These are phyloP conservation scores for Gobio occitaniae DNA, from an alignment of 2,797 vertebrate species.

Conservation along the genomic window DNA sequence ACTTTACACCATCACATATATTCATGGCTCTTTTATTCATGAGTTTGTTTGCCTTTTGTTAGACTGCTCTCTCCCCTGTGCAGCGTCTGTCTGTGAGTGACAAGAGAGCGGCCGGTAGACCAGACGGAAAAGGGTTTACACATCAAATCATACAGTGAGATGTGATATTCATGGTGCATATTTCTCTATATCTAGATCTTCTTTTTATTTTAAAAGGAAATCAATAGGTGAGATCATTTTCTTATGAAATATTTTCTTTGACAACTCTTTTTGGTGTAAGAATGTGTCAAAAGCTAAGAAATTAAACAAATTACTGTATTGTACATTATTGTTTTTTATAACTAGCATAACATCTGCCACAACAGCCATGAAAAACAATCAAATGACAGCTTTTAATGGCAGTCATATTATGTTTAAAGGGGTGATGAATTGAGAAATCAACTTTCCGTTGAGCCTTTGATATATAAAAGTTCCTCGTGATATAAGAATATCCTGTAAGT, in stretches of 20 bases:
- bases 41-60: constrained; percentile 63
- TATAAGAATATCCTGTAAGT: too few species aligned
- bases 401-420: not conserved
- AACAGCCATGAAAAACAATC: not conserved
- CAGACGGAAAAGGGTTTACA: constrained; percentile 41
- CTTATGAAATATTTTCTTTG: too few species aligned
- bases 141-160: constrained; percentile 28
- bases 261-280: not conserved
- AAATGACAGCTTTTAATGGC: not conserved
- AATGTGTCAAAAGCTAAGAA: not conserved
- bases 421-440: too few species aligned
- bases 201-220: constrained; percentile 13
- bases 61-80: constrained; percentile 44
- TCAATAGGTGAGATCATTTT: not conserved
- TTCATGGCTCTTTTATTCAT: constrained; percentile 58
- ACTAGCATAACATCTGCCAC: not conserved
- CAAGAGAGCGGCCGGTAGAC: constrained; percentile 47
- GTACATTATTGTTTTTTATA: not conserved
- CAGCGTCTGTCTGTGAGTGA: constrained; percentile 53
- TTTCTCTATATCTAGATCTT: not conserved
- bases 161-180: not conserved
- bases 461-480: too few species aligned
- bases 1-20: constrained; percentile 57
- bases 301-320: not conserved
- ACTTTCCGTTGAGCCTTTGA: too few species aligned